Evolutionary conservation across 2,888 invertebrate genomes (phyloP).

Genomic region (Vesta saturnalis): DNA sequence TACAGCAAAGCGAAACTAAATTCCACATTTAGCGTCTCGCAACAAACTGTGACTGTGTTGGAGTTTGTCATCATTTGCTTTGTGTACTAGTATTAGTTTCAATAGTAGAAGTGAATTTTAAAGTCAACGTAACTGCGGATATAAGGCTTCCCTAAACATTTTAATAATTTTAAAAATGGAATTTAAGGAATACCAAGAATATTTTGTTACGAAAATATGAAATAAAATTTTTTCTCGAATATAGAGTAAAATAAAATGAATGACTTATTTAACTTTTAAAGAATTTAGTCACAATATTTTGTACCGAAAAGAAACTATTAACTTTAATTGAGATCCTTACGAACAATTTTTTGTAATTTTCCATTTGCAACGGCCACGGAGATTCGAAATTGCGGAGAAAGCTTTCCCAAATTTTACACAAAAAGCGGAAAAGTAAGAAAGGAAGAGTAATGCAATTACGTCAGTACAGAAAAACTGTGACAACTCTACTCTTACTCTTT

Average conservation of each 20-base stretch:
- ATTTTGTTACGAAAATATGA: no score
- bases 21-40: conserved; percentile 1
- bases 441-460: conserved; percentile 30
- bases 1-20: no score
- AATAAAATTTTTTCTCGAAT: not conserved
- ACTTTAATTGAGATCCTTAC: conserved; percentile 28
- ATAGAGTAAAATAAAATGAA: no score
- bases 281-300: not conserved
- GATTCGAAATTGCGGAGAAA: conserved; percentile 22
- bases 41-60: no score
- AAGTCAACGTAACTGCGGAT: no score
- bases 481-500: conserved; percentile 22
- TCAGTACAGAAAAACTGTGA: conserved; percentile 21
- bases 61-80: no score
- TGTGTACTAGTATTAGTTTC: no score
- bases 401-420: conserved; percentile 28
- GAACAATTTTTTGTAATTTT: conserved; percentile 23
- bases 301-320: conserved; percentile 13
- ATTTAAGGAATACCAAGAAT: no score
- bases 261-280: no score
- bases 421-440: conserved; percentile 21
- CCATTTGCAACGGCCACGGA: conserved; percentile 17
- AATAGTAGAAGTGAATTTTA: no score
- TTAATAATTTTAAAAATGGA: no score
- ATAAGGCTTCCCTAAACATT: no score